A percentile compares a stretch with the other conserved stretches of the same genome.
Conservation (phyloP, 2,888 invertebrate genomes). For the Agonopterix heracliana region DNA sequence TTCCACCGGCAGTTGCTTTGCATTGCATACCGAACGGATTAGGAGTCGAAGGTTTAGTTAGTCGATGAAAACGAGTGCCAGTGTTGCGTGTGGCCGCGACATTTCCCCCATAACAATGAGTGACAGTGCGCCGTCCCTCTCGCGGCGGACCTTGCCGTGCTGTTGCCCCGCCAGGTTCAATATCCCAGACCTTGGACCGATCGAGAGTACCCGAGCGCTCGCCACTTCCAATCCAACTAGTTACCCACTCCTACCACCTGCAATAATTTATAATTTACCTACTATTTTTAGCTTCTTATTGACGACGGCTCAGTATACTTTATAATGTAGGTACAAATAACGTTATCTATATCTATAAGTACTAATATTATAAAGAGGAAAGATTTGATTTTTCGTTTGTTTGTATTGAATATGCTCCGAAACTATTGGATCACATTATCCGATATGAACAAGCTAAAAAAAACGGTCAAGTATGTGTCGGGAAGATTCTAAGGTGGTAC, state of each 20-base stretch:
- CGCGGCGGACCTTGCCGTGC: conserved; percentile 62
- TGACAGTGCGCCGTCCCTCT: conserved; percentile 69
- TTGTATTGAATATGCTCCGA: too few species aligned
- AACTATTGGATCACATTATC: too few species aligned
- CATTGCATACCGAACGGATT: conserved; percentile 57
- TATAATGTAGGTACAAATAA: conserved; percentile 10
- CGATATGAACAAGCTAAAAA: too few species aligned
- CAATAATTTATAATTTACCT: conserved; percentile 50
- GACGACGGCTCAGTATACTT: conserved; percentile 29
- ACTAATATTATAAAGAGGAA: too few species aligned
- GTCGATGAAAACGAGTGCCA: conserved; percentile 36
- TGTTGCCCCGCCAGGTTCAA: conserved; percentile 70
- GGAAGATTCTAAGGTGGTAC: too few species aligned
- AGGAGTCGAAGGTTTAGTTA: conserved; percentile 48
- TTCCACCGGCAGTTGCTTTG: conserved; percentile 41
- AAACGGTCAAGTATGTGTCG: too few species aligned
- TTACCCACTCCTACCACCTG: conserved; percentile 50
- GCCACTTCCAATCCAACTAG: conserved; percentile 54
- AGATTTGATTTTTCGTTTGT: too few species aligned
- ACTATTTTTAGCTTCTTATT: conserved; percentile 53
- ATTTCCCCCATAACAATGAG: conserved; percentile 70
- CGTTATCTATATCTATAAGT: too few species aligned
- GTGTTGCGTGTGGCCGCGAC: conserved; percentile 61
- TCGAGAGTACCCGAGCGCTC: conserved; percentile 52
- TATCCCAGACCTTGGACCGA: conserved; percentile 68